Conservation (phyloP, 2,797 vertebrate genomes). For the Oophaga sylvatica region DNA sequence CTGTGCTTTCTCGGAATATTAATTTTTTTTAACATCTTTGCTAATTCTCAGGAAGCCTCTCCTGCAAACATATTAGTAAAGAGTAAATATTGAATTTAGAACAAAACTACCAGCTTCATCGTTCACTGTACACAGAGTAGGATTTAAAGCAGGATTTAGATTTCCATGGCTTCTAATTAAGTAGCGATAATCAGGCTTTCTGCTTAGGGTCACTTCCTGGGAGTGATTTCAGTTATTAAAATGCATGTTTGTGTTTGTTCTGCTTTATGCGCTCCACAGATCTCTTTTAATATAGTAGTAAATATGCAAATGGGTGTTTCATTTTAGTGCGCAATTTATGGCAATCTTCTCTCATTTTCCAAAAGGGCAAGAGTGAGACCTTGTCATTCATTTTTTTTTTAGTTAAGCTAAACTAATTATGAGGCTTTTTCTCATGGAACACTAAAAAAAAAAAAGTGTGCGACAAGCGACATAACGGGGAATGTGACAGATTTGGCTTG, state of each 20-base stretch:
- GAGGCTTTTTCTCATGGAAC: conserved; percentile 79
- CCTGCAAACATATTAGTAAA: conserved; percentile 94
- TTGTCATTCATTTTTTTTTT: conserved; percentile 90
- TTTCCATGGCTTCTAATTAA: conserved; percentile 98
- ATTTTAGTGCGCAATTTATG: conserved; percentile 92
- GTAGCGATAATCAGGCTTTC: conserved; percentile 95
- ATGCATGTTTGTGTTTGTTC: conserved; percentile 95
- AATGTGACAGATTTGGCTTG: conserved; percentile 77
- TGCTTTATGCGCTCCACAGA: conserved; percentile 91
- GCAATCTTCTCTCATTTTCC: conserved; percentile 97
- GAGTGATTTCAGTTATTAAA: conserved; percentile 99
- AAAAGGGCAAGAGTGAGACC: conserved; percentile 94
- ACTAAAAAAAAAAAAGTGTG: conserved; percentile 71
- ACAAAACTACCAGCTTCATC: conserved; percentile 86
- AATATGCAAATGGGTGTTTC: conserved; percentile 98
- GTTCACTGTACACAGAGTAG: conserved; percentile 85
- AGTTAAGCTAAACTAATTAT: conserved; percentile 89
- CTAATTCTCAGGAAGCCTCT: conserved; percentile 86
- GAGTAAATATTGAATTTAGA: conserved; percentile 99
- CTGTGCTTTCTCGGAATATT: conserved; percentile 81
- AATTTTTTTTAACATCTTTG: conserved; percentile 78
- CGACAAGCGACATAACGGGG: conserved; percentile 67
- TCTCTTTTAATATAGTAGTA: conserved; percentile 98
- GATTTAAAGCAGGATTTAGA: conserved; percentile 85
- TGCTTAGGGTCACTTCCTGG: conserved; percentile 93